A percentile compares a stretch with the other conserved stretches of the same genome.
phyloP scores from a whole-genome alignment of 53 echinoderm and acorn worm genomes.

The Arbacia lixula region DNA sequence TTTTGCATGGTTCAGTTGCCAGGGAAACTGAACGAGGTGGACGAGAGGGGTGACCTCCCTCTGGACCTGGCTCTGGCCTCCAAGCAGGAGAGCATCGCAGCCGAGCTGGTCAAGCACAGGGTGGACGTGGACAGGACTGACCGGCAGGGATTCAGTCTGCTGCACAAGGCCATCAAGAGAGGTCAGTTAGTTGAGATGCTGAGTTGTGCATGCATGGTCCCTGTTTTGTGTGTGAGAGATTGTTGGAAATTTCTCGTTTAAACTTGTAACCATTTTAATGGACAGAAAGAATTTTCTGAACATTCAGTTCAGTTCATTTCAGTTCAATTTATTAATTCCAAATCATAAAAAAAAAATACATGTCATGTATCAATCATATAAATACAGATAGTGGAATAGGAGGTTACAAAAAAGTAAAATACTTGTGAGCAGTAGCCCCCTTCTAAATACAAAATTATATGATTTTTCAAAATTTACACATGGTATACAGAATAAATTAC shows the following conservation, averaged over 20 bases:
- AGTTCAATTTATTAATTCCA: no score
- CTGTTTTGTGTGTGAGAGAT: not conserved
- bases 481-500: no score
- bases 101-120: constrained; percentile 94
- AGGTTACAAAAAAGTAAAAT: no score
- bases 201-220: no score
- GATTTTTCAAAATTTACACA: no score
- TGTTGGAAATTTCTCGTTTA: not conserved
- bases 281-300: not conserved
- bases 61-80: constrained; percentile 88
- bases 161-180: constrained; percentile 94
- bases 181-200: constrained; percentile 57
- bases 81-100: constrained; percentile 90
- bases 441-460: no score
- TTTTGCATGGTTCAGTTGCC: constrained; percentile 82
- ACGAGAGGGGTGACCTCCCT: constrained; percentile 94
- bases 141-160: constrained; percentile 79
- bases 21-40: constrained; percentile 94
- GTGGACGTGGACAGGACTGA: constrained; percentile 90
- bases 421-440: no score
- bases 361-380: no score
- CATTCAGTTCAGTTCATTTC: no score
- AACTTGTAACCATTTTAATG: not conserved
- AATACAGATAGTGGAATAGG: no score
- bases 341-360: no score